Base-by-base conservation (phyloP, 2,113 vertebrate species). In the Percina caprodes region DNA sequence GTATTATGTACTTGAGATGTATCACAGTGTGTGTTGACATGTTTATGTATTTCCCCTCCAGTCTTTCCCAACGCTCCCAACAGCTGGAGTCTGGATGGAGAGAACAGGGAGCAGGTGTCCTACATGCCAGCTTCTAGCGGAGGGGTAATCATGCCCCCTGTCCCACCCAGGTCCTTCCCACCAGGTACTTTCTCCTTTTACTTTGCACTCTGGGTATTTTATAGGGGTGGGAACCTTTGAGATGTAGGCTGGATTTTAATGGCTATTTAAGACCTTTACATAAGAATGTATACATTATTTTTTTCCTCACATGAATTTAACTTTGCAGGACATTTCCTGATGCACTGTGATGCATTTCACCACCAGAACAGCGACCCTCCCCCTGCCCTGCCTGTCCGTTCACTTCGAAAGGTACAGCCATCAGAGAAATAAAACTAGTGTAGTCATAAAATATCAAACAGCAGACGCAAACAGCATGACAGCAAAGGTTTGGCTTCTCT, bases 301-400 rank as follows among this genome's bases (percentile, higher is more conserved):
- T 10, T 70, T 13, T 62, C 3, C 30, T 72, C 16, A 6, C 23
- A 15, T 56, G 24, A 63, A 2, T 82, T 60, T 74, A 30, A 19
- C 26, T 33, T 56, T 83, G 62, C 92, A 99, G 98, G 98, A 90
- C 97, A 97, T 90, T 99, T 99, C 86, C 95, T 97, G 63, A 96
- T 98, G 93, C 97, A 99, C 93, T 99, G 98, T 56, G 97, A 99
- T 91, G 96, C 97, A 81, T 98, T 96, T 94, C 97, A 98, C 91
- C 97, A 97, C 85, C 96, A 98, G 78, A 95, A 97, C 92, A 97
- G 93, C 6, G 97, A 99, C 48, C 94, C 94, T 49, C 97, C 97
- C 79, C 97, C 97, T 0, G 96, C 96, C 69, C 94, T 99, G 85
- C 98, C 98, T 2, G 96, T 97, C 86, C 95, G 98, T 78, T 98